These are phyloP conservation scores for Xiphydria camelus DNA, from an alignment of 2,888 invertebrate species.

Conservation along the genomic window DNA sequence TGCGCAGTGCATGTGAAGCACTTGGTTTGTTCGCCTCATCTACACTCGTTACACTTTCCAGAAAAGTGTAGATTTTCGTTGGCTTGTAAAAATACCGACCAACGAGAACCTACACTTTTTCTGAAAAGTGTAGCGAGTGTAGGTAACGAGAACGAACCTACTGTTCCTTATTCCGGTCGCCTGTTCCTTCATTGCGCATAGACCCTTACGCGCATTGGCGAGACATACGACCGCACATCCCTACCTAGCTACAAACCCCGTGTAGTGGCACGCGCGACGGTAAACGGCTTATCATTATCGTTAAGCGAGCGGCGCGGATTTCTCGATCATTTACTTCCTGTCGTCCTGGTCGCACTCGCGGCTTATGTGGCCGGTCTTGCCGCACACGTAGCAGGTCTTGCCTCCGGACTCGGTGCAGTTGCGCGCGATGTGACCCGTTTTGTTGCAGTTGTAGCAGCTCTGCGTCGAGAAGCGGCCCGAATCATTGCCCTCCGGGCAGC, in stretches of 20 bases:
- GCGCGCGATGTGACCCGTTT: slow-evolving; percentile 72
- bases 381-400: slow-evolving; percentile 91
- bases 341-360: slow-evolving; percentile 86
- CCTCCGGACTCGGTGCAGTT: slow-evolving; percentile 64
- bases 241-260: slow-evolving; percentile 50
- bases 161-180: too few relatives aligned
- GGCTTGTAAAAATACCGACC: too few relatives aligned
- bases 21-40: too few relatives aligned
- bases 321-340: slow-evolving; percentile 61
- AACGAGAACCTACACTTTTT: too few relatives aligned
- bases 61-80: too few relatives aligned
- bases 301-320: slow-evolving; percentile 54
- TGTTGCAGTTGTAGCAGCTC: slow-evolving; percentile 69
- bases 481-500: slow-evolving; percentile 73
- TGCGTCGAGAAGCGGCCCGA: slow-evolving; percentile 59
- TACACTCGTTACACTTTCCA: too few relatives aligned
- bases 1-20: too few relatives aligned
- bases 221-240: slow-evolving; percentile 47
- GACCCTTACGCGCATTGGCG: slow-evolving; percentile 43
- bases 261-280: slow-evolving; percentile 49
- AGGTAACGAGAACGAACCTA: too few relatives aligned
- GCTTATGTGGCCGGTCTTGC: slow-evolving; percentile 88
- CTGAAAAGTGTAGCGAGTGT: too few relatives aligned
- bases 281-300: slow-evolving; percentile 49
- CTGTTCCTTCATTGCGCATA: too few relatives aligned